Percentiles rank a stretch among this genome's conserved stretches.
Conservation (phyloP, 2,113 vertebrate species). For the Pelodiscus sinensis region DNA sequence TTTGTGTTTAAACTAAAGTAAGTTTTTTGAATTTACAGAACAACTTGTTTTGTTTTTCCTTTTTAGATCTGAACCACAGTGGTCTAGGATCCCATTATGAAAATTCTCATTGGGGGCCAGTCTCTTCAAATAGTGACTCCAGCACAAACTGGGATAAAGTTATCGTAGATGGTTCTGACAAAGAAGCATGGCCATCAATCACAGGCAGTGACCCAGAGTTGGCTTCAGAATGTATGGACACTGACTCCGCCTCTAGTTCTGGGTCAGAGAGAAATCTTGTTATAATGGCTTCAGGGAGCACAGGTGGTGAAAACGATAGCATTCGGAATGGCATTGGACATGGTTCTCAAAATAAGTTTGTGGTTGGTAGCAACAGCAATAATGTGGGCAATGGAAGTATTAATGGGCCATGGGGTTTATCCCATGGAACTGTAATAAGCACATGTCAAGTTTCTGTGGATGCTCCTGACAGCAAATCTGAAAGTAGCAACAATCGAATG, state of each 20-base stretch:
- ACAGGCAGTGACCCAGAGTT: slow-evolving; percentile 90
- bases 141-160: slow-evolving; percentile 95
- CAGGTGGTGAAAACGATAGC: slow-evolving; percentile 84
- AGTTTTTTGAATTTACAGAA: slow-evolving; percentile 10
- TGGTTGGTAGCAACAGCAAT: slow-evolving; percentile 91
- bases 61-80: slow-evolving; percentile 90
- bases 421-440: slow-evolving; percentile 86
- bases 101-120: slow-evolving; percentile 91
- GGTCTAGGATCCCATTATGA: slow-evolving; percentile 96
- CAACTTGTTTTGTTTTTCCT: slow-evolving; percentile 38
- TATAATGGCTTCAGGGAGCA: slow-evolving; percentile 84
- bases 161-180: slow-evolving; percentile 89
- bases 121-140: slow-evolving; percentile 89
- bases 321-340: slow-evolving; percentile 87
- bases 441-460: slow-evolving; percentile 87
- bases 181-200: slow-evolving; percentile 89
- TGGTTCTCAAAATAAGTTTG: slow-evolving; percentile 84
- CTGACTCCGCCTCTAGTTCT: slow-evolving; percentile 92
- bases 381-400: slow-evolving; percentile 89
- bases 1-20: background rate
- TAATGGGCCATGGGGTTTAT: slow-evolving; percentile 83
- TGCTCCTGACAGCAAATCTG: slow-evolving; percentile 84
- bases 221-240: slow-evolving; percentile 94
- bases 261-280: slow-evolving; percentile 91
- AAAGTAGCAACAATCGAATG: slow-evolving; percentile 84